Percentiles rank a stretch among this genome's conserved stretches.
These are phyloP conservation scores for Amphiprion ocellaris DNA, from an alignment of 2,113 vertebrate species.

Conservation along the genomic window DNA sequence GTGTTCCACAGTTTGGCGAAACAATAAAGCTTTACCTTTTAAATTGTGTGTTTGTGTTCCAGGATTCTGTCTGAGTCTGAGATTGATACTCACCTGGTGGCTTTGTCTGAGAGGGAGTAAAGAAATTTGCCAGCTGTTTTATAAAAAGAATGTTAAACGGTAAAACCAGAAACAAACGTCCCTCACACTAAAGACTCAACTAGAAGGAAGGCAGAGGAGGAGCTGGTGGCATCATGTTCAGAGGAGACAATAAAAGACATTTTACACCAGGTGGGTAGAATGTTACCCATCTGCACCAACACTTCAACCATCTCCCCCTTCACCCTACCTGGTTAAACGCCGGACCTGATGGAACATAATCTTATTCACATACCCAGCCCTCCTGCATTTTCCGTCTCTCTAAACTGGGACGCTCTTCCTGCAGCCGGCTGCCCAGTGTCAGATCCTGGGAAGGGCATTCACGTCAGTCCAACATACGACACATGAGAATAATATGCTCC, in stretches of 20 bases:
- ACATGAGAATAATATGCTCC: neutral
- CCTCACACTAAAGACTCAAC: conserved; percentile 4
- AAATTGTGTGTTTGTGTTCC: conserved; percentile 64
- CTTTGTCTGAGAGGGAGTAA: conserved; percentile 94
- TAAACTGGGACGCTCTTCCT: neutral
- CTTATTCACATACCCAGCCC: neutral
- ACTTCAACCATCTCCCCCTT: neutral
- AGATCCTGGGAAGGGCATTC: conserved; percentile 34
- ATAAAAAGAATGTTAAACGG: conserved; percentile 12
- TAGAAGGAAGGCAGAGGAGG: conserved; percentile 18
- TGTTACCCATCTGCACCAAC: neutral
- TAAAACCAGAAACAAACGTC: neutral
- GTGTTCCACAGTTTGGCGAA: neutral
- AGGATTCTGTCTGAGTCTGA: conserved; percentile 94
- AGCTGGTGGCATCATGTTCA: conserved; percentile 11
- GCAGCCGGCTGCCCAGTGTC: conserved; percentile 32
- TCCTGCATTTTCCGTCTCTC: conserved; percentile 16
- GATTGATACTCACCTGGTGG: conserved; percentile 91
- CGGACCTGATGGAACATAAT: conserved; percentile 8
- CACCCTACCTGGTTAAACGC: neutral
- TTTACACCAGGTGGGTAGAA: conserved; percentile 19
- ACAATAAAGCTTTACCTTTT: neutral
- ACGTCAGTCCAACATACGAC: conserved; percentile 16
- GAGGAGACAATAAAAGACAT: neutral
- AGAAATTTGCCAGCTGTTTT: conserved; percentile 11